Percentiles rank a stretch among this genome's conserved stretches.
phyloP scores from a whole-genome alignment of 2,113 vertebrate species.

The Euleptes europaea region DNA sequence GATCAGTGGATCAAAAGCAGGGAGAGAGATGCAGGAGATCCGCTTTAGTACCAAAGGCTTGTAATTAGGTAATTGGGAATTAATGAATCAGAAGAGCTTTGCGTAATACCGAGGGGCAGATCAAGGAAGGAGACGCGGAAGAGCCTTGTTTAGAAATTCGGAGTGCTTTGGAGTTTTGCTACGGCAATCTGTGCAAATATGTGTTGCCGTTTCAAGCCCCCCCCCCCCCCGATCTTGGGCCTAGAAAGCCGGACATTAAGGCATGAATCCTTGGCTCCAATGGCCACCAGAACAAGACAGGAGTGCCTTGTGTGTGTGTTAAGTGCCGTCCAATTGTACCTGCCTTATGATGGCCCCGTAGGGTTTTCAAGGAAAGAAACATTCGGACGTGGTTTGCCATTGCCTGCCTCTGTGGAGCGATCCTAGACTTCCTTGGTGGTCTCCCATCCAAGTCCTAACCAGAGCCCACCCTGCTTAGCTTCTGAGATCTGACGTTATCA shows the following conservation, averaged over 20 bases:
- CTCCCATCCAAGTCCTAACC: too few species aligned
- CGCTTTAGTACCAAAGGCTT: neutral
- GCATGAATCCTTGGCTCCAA: neutral
- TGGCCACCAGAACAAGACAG: too few species aligned
- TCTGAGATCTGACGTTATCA: too few species aligned
- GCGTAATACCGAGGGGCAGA: neutral
- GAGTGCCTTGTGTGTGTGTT: too few species aligned
- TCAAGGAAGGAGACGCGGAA: neutral
- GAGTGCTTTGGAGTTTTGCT: neutral
- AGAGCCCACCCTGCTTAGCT: too few species aligned
- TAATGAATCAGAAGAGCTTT: constrained; percentile 15
- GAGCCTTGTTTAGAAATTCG: neutral
- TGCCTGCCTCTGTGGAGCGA: too few species aligned
- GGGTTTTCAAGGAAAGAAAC: too few species aligned
- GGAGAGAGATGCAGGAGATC: neutral
- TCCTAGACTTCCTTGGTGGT: too few species aligned
- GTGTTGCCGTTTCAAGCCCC: neutral
- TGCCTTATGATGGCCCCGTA: too few species aligned
- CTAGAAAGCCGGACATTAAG: neutral
- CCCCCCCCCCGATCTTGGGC: neutral
- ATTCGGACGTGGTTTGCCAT: too few species aligned
- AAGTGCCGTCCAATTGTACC: too few species aligned
- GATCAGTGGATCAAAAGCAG: neutral
- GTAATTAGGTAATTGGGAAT: constrained; percentile 17
- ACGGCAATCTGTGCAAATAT: neutral